Percentiles rank a stretch among this genome's conserved stretches.
These are phyloP conservation scores for Halocynthia roretzi DNA, from an alignment of 23 tunicate species.

Conservation along the genomic window DNA sequence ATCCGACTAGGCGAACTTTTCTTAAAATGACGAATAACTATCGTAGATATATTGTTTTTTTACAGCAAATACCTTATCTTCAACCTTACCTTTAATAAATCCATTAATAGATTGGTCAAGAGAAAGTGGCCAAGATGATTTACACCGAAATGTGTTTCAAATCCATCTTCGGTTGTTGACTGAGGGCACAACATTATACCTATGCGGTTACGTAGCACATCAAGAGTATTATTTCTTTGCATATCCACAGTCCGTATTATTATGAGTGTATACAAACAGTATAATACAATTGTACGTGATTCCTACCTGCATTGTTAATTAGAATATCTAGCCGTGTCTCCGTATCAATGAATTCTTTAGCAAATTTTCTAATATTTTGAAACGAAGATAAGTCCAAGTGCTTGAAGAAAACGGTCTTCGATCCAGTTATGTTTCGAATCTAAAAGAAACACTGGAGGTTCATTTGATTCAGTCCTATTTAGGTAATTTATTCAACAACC, in stretches of 20 bases:
- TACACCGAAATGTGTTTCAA: slow-evolving; percentile 21
- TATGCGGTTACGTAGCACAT: neutral
- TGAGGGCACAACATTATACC: slow-evolving; percentile 27
- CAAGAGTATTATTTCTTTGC: neutral
- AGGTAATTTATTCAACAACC: too few species aligned
- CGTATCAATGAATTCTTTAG: neutral
- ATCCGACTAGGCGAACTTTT: slow-evolving; percentile 23
- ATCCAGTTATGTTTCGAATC: too few species aligned
- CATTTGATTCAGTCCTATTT: too few species aligned
- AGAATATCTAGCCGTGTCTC: slow-evolving; percentile 18
- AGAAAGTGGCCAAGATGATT: slow-evolving; percentile 25
- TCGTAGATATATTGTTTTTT: neutral
- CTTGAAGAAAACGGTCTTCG: too few species aligned
- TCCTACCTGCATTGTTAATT: slow-evolving; percentile 22
- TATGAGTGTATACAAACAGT: neutral
- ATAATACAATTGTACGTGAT: neutral
- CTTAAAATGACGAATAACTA: neutral
- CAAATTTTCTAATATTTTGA: slow-evolving; percentile 3
- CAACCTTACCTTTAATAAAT: slow-evolving; percentile 13
- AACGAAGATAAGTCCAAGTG: slow-evolving; percentile 16
- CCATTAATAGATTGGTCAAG: slow-evolving; percentile 10
- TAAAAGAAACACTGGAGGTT: too few species aligned
- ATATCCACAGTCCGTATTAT: too few species aligned
- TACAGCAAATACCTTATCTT: neutral
- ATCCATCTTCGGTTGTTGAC: slow-evolving; percentile 16